Evolutionary conservation across 2,888 invertebrate species (phyloP), one percentile per base, ranked within the genome.

Genomic region (Oligia strigilis): DNA sequence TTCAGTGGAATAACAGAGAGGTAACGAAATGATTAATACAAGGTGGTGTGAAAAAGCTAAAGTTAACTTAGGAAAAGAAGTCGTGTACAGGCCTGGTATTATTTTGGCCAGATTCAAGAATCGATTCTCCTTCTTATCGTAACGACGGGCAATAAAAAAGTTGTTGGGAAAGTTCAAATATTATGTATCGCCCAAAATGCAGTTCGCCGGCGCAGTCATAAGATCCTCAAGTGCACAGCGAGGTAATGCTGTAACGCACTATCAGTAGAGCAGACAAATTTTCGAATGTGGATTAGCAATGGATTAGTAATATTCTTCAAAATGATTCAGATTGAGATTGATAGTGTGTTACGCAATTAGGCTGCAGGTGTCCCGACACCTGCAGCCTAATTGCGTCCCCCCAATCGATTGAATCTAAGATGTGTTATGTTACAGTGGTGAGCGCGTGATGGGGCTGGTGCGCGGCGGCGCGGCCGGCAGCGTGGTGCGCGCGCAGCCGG

Each of bases 401-500:
- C 29, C 23, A 36, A 40, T 40, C 14, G 2, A 29, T 29, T 29
- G 19, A 67, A 17, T 46, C 4, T 19, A 36, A 43, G 19, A 52
- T 36, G 5, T 40, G 1, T 55, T 14, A 14, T 19, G 17, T 64
- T 58, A n/a, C 36, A 97, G 97, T 1, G 97, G 97, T 0, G 92
- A 80, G 17, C 91, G 97, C 9, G 96, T 98, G 4, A 98, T 98
- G 98, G 98, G 98, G 9, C 90, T 98, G 77, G 95, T 97, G 0
- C 88, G 91, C 0, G 82, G 88, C 23, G 95, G 97, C 55, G 97
- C 98, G 11, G 92, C 98, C 43, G 97, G 98, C 4, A 97, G 97
- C 9, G 92, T 96, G 62, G 97, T 98, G 14, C 94, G 94, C 67
- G 97, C 97, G 11, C 96, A 97, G 83, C 93, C 94, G 1, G 92